Evolutionary conservation across 2,888 invertebrate species (phyloP), one percentile per base, ranked within the genome.

Genomic region (Arctia plantaginis): DNA sequence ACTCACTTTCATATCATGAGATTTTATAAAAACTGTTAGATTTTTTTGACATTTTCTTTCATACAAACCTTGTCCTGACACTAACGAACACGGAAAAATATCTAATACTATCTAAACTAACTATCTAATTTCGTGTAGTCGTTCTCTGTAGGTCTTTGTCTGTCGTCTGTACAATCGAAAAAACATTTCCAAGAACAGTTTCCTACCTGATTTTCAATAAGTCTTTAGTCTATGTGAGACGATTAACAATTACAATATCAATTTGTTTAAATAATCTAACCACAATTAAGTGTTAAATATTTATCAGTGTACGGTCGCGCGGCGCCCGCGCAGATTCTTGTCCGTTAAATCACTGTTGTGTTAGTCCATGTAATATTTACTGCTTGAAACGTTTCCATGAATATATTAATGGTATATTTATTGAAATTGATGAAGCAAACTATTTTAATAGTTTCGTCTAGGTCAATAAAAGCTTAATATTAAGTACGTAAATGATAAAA

Each of bases 211-310:
- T 62, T 27, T 62, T 18, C 7, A 62, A 30, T 69, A 15, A n/a
- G 51, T 66, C 27, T 33, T 64, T 64, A 18, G 77, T 23, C 65
- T 20, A 51, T 77, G 77, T 75, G 71, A 74, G 77, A 74, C 35
- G 27, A 71, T 35, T 66, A 39, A 70, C 80, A 77, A 86, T 85
- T 82, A 81, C 73, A 80, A 76, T 76, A 82, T 74, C 85, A 86
- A 88, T 88, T 88, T 85, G 88, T 88, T 82, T 76, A 75, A 81
- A 86, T 77, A 85, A 87, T 85, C 85, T 77, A 66, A 75, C 78
- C 64, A 75, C 72, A 73, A 74, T 80, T 79, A 55, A 71, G 66
- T 71, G 76, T 79, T 86, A 77, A 82, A 82, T 85, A 85, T 84
- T 85, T 84, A 86, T 86, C 78, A 82, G 77, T 76, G 55, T 67